Conservation (phyloP, 2,797 vertebrate genomes). For the Borostomias antarcticus region DNA sequence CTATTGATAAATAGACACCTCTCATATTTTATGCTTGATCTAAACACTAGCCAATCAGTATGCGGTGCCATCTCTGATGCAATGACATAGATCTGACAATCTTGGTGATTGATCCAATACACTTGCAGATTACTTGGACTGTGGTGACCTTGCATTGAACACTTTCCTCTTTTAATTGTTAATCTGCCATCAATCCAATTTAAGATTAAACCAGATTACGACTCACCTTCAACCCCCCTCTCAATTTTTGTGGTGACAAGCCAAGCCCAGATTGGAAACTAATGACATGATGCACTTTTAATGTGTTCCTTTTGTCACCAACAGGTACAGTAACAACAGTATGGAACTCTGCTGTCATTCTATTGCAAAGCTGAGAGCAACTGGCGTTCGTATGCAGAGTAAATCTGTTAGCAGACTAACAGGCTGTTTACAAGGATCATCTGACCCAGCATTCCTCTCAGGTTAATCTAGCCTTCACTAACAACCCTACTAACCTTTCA, state of each 20-base stretch:
- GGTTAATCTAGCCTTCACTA: conserved; percentile 51
- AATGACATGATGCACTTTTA: conserved; percentile 49
- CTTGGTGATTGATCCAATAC: conserved; percentile 12
- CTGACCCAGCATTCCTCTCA: conserved; percentile 29
- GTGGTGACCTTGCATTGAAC: no score
- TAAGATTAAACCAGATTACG: conserved; percentile 34
- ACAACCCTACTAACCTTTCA: conserved; percentile 19
- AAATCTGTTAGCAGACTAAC: conserved; percentile 22
- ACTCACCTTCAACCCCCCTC: conserved; percentile 10
- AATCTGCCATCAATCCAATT: conserved; percentile 13
- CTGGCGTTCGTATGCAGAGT: conserved; percentile 7
- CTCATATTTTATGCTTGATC: no score
- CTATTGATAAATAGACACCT: background rate
- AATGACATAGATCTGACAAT: no score
- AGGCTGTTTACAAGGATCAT: conserved; percentile 15
- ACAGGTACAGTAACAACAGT: background rate
- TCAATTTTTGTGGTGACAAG: conserved; percentile 24
- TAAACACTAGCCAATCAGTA: no score
- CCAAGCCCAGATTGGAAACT: conserved; percentile 33
- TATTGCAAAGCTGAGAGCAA: background rate
- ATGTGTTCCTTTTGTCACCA: conserved; percentile 35
- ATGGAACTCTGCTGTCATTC: conserved; percentile 2
- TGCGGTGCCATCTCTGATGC: no score
- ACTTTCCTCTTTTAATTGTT: conserved; percentile 21
- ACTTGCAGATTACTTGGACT: conserved; percentile 23